Evolutionary conservation across 1,140 invertebrate species (phyloP).

Genomic region (Cephus cinctus): DNA sequence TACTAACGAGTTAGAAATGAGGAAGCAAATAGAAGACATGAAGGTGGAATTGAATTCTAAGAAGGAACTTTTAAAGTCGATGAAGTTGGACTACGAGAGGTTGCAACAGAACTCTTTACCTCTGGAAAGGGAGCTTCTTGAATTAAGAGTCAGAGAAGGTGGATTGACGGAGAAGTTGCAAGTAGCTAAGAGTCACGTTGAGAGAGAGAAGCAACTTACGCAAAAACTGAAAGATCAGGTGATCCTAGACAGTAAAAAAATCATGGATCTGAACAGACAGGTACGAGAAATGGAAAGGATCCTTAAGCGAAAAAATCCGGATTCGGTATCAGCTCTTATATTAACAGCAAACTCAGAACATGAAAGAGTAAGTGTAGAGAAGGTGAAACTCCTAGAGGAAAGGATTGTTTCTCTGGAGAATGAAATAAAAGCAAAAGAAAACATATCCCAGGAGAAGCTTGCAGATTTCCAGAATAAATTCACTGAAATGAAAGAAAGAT

Average conservation of each 20-base stretch:
- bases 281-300: conserved; percentile 80
- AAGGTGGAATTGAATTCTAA: conserved; percentile 47
- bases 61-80: conserved; percentile 41
- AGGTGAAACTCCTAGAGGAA: conserved; percentile 65
- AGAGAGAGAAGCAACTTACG: conserved; percentile 59
- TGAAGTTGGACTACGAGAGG: conserved; percentile 42
- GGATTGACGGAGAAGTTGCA: conserved; percentile 50
- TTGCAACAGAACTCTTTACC: conserved; percentile 42
- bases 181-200: conserved; percentile 51
- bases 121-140: conserved; percentile 47
- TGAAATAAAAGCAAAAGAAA: conserved; percentile 67
- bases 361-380: conserved; percentile 49
- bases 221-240: conserved; percentile 65
- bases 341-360: conserved; percentile 62
- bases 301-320: conserved; percentile 73
- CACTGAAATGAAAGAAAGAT: conserved; percentile 72
- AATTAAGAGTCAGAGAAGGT: conserved; percentile 39
- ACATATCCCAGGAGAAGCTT: conserved; percentile 67
- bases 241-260: conserved; percentile 68
- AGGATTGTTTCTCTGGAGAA: conserved; percentile 67
- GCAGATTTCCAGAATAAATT: conserved; percentile 71
- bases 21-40: conserved; percentile 46
- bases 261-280: conserved; percentile 74
- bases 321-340: conserved; percentile 75
- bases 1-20: conserved; percentile 37